Evolutionary conservation across 2,113 vertebrate species (phyloP), one percentile per base, ranked within the genome.

Genomic region (Corythoichthys haematopterus): DNA sequence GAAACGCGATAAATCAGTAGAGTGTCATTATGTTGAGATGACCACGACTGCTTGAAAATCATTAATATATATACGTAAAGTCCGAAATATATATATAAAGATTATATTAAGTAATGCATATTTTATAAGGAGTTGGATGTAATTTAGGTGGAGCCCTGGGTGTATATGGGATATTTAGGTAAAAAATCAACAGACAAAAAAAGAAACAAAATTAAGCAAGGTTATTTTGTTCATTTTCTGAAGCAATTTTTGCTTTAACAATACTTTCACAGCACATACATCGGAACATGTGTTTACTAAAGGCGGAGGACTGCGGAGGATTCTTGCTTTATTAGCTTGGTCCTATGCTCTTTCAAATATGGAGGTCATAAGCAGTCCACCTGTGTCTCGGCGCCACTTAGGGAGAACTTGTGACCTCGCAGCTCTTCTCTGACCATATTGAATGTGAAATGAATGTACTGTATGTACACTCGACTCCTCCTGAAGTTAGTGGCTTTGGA

Each of bases 391-490:
- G 14, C 16, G 36, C 9, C 28, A 88, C 89, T 90, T 92, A 89
- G 85, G 68, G 74, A 76, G 84, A 90, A 88, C 83, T 87, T 76
- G 78, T 83, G 83, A 89, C 75, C 71, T 69, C 71, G 80, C 81
- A 71, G 71, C 91, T 91, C 83, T 88, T 85, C 87, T 91, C 87
- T 87, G 92, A 93, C 90, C 84, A 80, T 87, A 90, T 82, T 92
- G 92, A 94, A 95, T 94, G 93, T 95, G 95, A 92, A 93, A 90
- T 85, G 75, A 85, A 94, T 85, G 76, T 85, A 94, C 91, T 4
- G 89, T 88, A 88, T 92, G 93, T 90, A 90, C 92, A 92, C 91
- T 91, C 91, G 92, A 91, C 92, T 85, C 91, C 91, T 88, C 0
- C 89, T 81, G 73, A 76, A 78, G 68, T 74, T 93, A 83, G 20